A percentile compares a stretch with the other conserved stretches of the same genome.
These are phyloP conservation scores for Phasia obesa DNA, from an alignment of 2,888 invertebrate genomes.

Conservation along the genomic window DNA sequence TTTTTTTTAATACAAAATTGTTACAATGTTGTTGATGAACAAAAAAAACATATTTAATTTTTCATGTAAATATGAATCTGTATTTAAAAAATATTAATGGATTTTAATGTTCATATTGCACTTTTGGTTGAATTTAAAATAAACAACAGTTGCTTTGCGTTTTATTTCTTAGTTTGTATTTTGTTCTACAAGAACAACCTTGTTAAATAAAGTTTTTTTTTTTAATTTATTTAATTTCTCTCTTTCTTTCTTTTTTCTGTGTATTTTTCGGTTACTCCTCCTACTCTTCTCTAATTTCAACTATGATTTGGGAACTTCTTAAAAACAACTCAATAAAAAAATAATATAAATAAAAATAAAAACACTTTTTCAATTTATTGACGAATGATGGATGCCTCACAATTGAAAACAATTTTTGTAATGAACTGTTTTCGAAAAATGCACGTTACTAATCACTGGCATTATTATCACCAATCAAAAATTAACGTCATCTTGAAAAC, in stretches of 20 bases:
- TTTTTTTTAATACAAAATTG: not conserved
- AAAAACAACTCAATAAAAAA: conserved; percentile 25
- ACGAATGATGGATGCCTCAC: conserved; percentile 45
- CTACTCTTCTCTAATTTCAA: conserved; percentile 62
- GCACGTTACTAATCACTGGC: conserved; percentile 38
- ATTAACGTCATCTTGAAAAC: no score
- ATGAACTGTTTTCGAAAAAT: not conserved
- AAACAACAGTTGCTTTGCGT: conserved; percentile 25
- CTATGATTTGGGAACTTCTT: conserved; percentile 49
- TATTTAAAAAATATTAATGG: not conserved
- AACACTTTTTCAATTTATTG: not conserved
- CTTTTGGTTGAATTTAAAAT: not conserved
- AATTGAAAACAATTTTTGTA: conserved; percentile 20
- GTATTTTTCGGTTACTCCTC: conserved; percentile 75
- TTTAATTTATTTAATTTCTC: conserved; percentile 73
- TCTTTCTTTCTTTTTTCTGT: conserved; percentile 76
- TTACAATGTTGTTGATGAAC: no score
- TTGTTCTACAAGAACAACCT: not conserved
- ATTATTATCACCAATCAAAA: no score
- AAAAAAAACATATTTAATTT: not conserved
- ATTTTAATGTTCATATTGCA: not conserved
- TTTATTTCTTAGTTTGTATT: conserved; percentile 54
- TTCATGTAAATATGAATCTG: not conserved
- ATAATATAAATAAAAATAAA: conserved; percentile 22
- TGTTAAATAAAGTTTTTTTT: conserved; percentile 70